Evolutionary conservation across 1,140 invertebrate species (phyloP), one percentile per base, ranked within the genome.

Genomic region (Polyergus mexicanus): DNA sequence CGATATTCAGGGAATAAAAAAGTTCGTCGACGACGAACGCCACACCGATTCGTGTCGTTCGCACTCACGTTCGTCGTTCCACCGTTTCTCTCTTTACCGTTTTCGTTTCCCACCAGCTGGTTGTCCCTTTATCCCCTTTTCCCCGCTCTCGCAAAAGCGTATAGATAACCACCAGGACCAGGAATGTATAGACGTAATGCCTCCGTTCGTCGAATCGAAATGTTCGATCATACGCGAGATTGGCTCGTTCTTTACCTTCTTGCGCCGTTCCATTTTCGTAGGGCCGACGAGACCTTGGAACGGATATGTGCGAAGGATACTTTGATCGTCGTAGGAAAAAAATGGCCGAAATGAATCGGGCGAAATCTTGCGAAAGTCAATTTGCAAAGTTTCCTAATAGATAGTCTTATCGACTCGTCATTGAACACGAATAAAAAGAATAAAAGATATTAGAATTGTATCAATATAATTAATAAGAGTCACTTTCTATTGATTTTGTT

Each of bases 141-240:
- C 25, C 11, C 13, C 22, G 47, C 51, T 41, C 32, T 69, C 66
- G 25, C 74, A n/a, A 78, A 56, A 56, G 38, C 58, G 83, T 68
- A 88, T 71, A 78, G 68, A 87, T 85, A 87, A 62, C 63, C 63
- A 77, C 63, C 19, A 66, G 74, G 41, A 72, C 56, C 25, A 71
- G 74, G 32, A 72, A 72, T 28, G 51, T 86, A 90, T 83, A 86
- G 58, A 74, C 84, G 72, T 76, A 86, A 91, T 92, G 85, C 86
- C 81, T 74, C 41, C 72, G 65, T 76, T 81, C 76, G 85, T 62
- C 84, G 90, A 93, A 93, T 92, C 90, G 91, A 93, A 92, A 92
- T 92, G 92, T 91, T 93, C 92, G 90, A 92, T 93, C 91, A 92
- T 92, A 92, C 91, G 91, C 90, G 91, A 93, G 91, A 93, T 93